These are phyloP conservation scores for Heliconius cydno DNA, from an alignment of 2,888 invertebrate genomes.

Conservation along the genomic window DNA sequence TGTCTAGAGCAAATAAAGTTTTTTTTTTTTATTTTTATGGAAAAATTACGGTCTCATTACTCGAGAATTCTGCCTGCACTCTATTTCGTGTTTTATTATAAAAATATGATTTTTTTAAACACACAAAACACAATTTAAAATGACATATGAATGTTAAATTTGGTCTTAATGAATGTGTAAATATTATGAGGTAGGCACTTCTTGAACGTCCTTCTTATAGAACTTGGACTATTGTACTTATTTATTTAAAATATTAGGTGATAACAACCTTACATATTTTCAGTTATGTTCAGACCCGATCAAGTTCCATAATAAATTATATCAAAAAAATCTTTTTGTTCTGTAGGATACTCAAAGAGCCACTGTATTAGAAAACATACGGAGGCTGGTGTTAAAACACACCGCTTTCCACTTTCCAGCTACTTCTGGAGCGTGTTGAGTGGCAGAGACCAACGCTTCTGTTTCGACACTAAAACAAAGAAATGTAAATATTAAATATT, in stretches of 20 bases:
- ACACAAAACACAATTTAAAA: background rate
- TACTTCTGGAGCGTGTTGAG: too few species aligned
- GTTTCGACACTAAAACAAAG: too few species aligned
- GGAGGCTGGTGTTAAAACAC: too few species aligned
- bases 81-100: background rate
- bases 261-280: background rate
- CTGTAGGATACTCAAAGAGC: too few species aligned
- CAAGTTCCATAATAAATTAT: background rate
- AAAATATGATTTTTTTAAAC: background rate
- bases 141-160: too few species aligned
- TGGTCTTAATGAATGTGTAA: background rate
- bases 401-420: too few species aligned
- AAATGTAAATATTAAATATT: too few species aligned
- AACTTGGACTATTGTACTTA: background rate
- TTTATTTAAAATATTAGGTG: background rate
- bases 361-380: too few species aligned
- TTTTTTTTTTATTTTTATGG: background rate
- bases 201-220: background rate
- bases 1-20: constrained; percentile 5
- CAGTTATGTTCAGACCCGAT: background rate
- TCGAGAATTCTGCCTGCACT: background rate
- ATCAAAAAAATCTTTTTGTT: too few species aligned
- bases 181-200: background rate
- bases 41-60: background rate
- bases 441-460: too few species aligned